Evolutionary conservation across 2,113 vertebrate species (phyloP).

Genomic region (Nymphicus hollandicus): DNA sequence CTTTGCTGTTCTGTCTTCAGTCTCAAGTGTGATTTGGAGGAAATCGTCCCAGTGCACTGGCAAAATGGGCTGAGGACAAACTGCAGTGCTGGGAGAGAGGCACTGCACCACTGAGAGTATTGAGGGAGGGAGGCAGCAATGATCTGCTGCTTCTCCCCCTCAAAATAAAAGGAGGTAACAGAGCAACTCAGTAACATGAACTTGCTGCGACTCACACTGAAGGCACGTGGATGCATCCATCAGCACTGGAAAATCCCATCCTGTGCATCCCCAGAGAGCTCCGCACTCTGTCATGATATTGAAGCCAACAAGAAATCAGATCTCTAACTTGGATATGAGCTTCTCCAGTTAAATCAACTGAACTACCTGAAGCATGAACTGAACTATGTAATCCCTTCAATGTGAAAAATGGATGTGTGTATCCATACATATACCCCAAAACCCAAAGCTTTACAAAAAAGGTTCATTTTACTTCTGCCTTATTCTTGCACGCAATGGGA

Average conservation of each 20-base stretch:
- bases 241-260: neutral
- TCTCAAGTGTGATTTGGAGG: neutral
- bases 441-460: neutral
- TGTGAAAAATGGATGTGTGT: neutral
- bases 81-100: neutral
- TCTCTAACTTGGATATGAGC: neutral
- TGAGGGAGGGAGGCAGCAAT: neutral
- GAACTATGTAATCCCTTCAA: neutral
- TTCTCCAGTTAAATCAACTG: neutral
- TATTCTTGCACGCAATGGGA: neutral
- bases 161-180: neutral
- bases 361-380: neutral
- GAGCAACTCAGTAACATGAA: neutral
- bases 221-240: neutral
- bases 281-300: neutral
- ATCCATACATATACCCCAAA: neutral
- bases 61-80: neutral
- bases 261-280: neutral
- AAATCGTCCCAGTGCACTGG: neutral
- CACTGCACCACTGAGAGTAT: fast-evolving
- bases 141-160: neutral
- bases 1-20: neutral
- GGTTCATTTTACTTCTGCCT: neutral
- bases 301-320: neutral
- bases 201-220: neutral